Percentiles rank a stretch among this genome's conserved stretches.
Conservation (phyloP, 2,797 vertebrate genomes). For the Mallotus villosus region DNA sequence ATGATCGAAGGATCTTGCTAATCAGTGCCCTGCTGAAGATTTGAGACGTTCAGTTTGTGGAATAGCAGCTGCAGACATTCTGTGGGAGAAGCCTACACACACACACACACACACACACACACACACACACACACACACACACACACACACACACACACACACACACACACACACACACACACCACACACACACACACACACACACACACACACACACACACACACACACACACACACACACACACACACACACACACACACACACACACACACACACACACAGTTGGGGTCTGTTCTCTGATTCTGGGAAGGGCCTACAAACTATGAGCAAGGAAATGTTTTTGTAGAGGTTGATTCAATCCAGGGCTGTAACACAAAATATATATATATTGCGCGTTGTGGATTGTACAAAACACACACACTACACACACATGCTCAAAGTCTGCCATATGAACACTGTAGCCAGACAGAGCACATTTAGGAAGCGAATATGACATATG, state of each 20-base stretch:
- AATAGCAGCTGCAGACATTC: neutral
- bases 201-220: conserved; percentile 7
- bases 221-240: conserved; percentile 5
- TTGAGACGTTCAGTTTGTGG: neutral
- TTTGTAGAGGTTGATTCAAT: conserved; percentile 32
- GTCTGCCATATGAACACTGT: conserved; percentile 46
- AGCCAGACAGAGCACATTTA: conserved; percentile 10
- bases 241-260: conserved; percentile 6
- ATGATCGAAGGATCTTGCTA: too few relatives aligned
- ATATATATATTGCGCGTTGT: conserved; percentile 28
- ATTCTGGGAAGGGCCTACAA: conserved; percentile 34
- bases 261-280: conserved; percentile 23
- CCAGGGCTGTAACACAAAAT: conserved; percentile 24
- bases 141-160: conserved; percentile 9
- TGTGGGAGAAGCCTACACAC: neutral
- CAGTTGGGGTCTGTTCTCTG: conserved; percentile 63
- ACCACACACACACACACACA: neutral
- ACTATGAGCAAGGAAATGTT: conserved; percentile 37
- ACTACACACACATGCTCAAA: conserved; percentile 10
- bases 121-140: conserved; percentile 6
- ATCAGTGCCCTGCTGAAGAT: neutral
- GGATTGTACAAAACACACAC: conserved; percentile 10
- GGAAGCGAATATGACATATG: conserved; percentile 23
- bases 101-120: conserved; percentile 6
- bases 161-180: too few relatives aligned